Evolutionary conservation across 2,113 vertebrate species (phyloP), one percentile per base, ranked within the genome.

Genomic region (Neoarius graeffei): DNA sequence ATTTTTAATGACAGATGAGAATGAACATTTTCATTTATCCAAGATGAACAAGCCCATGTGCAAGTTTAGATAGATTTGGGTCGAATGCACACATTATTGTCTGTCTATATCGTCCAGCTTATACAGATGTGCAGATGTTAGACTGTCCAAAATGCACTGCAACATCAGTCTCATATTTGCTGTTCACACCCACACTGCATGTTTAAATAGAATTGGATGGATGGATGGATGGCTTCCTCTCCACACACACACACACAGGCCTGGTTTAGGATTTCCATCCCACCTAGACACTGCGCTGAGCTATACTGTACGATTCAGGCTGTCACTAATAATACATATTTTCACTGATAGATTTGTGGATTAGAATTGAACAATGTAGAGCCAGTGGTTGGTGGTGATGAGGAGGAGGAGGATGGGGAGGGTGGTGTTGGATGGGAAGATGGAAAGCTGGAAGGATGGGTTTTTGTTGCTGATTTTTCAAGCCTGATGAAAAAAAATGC

Each of bases 151-250:
- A 35, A 62, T 9, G 62, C 56, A 77, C 42, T 62, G 54, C 48
- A 84, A 60, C 52, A 86, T 62, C 80, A 74, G 81, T 15, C 17
- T 90, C 25, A 60, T 54, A n/a, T 71, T 57, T 4, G 64, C 50
- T 52, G 88, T 86, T 76, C 88, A 89, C 84, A 89, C 88, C 84
- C 80, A 74, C 74, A 76, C 23, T 15, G 10, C 17, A 35, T 86
- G 85, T 62, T 64, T 77, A 79, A 62, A 52, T 30, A 42, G 27
- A 8, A 56, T 35, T 52, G 10, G 57, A 60, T 60, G 7, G 30
- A 42, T 71, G 10, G n/a, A 64, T 64, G n/a, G 25, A n/a, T 76
- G 2, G 30, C 23, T 52, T 4, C 3, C 15, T 42, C 42, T 42
- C 42, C 42, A 42, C 42, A 54, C 52, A 54, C 52, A 4, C 15